Evolutionary conservation across 2,113 vertebrate genomes (phyloP).

Genomic region (Cyphomyrus discorhynchus): DNA sequence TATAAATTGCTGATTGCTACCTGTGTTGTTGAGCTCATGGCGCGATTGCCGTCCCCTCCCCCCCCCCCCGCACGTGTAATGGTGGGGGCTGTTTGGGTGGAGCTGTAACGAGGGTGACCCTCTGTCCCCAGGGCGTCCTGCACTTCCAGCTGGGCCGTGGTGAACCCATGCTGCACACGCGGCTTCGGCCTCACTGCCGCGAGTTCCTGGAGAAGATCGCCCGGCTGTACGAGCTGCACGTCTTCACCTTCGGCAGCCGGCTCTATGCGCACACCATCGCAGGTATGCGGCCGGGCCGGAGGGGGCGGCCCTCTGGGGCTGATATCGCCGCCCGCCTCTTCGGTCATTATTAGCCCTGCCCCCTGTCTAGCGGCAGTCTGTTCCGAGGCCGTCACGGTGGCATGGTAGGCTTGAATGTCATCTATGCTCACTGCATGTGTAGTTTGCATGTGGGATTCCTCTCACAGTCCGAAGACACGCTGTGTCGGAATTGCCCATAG

Average conservation of each 20-base stretch:
- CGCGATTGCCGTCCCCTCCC: neutral
- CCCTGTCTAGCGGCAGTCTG: neutral
- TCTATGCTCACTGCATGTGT: neutral
- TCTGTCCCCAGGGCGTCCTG: conserved; percentile 78
- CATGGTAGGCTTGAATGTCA: neutral
- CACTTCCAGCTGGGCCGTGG: conserved; percentile 94
- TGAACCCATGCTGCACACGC: conserved; percentile 92
- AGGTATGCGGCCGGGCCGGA: conserved; percentile 54
- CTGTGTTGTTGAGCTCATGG: neutral
- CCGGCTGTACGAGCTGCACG: conserved; percentile 88
- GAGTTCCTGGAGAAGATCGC: conserved; percentile 93
- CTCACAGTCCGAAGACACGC: neutral
- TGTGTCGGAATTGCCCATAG: too few relatives aligned
- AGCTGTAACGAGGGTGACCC: neutral
- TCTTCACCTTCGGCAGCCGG: conserved; percentile 95
- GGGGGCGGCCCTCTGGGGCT: neutral
- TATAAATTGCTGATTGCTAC: neutral
- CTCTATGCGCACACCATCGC: conserved; percentile 98
- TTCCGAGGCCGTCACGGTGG: neutral
- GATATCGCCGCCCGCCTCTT: neutral
- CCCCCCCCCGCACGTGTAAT: neutral
- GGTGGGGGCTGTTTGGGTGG: neutral
- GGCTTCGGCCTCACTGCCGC: conserved; percentile 91
- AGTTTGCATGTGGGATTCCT: neutral
- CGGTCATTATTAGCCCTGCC: neutral